Evolutionary conservation across 2,888 invertebrate species (phyloP).

Genomic region (Trissonchulus sp.): DNA sequence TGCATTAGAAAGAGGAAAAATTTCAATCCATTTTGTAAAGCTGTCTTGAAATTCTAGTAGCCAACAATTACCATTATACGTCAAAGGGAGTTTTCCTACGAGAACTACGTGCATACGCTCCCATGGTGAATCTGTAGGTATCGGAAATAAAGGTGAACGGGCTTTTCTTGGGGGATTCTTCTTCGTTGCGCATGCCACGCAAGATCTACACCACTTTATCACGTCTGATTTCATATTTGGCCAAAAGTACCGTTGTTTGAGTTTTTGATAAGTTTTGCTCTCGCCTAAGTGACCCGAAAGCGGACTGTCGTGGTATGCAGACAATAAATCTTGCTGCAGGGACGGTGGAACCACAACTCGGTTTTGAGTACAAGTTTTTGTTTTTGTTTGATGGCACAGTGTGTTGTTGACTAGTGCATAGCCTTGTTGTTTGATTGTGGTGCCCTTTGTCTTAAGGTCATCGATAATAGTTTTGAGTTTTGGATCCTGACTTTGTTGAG

Average conservation of each 20-base stretch:
- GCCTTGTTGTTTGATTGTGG: too few relatives aligned
- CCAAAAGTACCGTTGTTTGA: neutral
- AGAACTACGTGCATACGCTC: neutral
- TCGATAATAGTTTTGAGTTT: too few relatives aligned
- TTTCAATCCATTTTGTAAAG: slow-evolving; percentile 6
- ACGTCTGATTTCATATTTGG: neutral
- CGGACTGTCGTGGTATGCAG: too few relatives aligned
- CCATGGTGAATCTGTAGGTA: neutral
- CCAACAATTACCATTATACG: neutral
- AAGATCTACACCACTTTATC: neutral
- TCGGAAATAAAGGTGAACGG: neutral
- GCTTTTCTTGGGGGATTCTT: neutral
- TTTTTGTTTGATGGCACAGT: too few relatives aligned
- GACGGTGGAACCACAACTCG: too few relatives aligned
- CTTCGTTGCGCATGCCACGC: neutral
- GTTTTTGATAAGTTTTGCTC: neutral
- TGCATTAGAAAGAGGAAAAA: neutral
- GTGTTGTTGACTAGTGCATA: too few relatives aligned
- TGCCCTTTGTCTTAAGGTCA: too few relatives aligned
- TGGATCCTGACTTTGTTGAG: too few relatives aligned
- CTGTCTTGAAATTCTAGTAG: slow-evolving; percentile 15
- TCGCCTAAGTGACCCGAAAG: too few relatives aligned
- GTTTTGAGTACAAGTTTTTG: too few relatives aligned
- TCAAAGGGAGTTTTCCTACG: neutral
- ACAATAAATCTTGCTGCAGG: too few relatives aligned